Percentiles rank a stretch among this genome's conserved stretches.
phyloP scores from a whole-genome alignment of 2,797 vertebrate genomes.

The Lepilemur septentrionalis region DNA sequence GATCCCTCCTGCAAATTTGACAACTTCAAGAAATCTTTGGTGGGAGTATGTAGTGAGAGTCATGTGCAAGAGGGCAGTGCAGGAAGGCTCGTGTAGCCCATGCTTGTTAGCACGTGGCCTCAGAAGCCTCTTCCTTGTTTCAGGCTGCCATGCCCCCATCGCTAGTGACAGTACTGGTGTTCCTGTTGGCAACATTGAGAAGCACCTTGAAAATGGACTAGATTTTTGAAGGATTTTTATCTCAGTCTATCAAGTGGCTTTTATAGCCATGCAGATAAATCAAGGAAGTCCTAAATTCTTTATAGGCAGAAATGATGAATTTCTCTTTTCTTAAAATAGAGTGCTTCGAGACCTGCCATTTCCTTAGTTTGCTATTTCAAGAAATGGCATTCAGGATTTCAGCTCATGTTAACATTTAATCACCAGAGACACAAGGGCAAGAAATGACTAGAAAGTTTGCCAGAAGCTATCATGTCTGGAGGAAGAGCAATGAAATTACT shows the following conservation, averaged over 20 bases:
- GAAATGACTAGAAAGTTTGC: constrained; percentile 24
- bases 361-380: constrained; percentile 61
- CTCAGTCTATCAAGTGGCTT: background rate
- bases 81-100: background rate
- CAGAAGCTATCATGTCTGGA: background rate
- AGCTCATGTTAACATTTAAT: constrained; percentile 27
- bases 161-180: background rate
- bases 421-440: constrained; percentile 7
- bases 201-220: background rate
- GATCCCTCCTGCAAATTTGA: background rate
- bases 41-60: background rate
- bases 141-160: background rate
- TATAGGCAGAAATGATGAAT: constrained; percentile 42
- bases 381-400: constrained; percentile 22
- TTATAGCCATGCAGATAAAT: constrained; percentile 13
- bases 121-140: background rate
- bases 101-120: background rate
- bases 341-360: background rate
- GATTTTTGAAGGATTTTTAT: constrained; percentile 5
- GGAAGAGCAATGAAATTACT: background rate
- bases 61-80: background rate
- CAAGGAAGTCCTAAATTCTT: constrained; percentile 63
- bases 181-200: background rate
- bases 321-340: constrained; percentile 66
- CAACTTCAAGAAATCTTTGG: background rate